These are phyloP conservation scores for Netelia virgata DNA, from an alignment of 2,888 invertebrate species.

Conservation along the genomic window DNA sequence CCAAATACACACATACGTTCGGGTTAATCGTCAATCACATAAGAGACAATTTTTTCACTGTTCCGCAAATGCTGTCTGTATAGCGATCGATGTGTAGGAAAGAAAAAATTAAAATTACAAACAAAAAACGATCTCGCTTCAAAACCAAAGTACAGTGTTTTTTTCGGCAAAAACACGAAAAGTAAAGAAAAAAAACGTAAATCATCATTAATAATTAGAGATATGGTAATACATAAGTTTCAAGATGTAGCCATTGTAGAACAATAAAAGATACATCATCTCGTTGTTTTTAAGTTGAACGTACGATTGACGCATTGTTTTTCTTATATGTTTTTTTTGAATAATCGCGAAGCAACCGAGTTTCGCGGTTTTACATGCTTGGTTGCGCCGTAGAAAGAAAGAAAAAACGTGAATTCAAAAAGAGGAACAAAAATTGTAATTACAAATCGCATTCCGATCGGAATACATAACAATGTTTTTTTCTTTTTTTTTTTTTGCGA, in stretches of 20 bases:
- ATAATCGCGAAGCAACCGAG: neutral
- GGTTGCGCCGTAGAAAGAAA: neutral
- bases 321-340: neutral
- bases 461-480: neutral
- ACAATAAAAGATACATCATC: constrained; percentile 60
- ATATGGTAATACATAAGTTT: constrained; percentile 52
- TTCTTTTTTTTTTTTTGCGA: constrained; percentile 13
- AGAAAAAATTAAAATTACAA: neutral
- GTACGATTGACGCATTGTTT: neutral
- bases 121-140: constrained; percentile 39
- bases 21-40: constrained; percentile 31
- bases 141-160: constrained; percentile 52
- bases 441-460: neutral
- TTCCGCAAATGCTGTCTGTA: constrained; percentile 49
- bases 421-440: neutral
- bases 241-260: constrained; percentile 51
- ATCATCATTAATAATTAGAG: constrained; percentile 44
- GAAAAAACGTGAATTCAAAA: neutral
- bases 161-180: constrained; percentile 15
- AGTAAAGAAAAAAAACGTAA: constrained; percentile 17
- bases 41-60: constrained; percentile 25
- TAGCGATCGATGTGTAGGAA: constrained; percentile 58
- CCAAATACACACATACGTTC: constrained; percentile 13
- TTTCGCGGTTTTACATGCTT: neutral
- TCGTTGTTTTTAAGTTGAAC: constrained; percentile 57